Conservation (phyloP, 2,797 vertebrate genomes). For the Schizothorax lantsangensis region DNA sequence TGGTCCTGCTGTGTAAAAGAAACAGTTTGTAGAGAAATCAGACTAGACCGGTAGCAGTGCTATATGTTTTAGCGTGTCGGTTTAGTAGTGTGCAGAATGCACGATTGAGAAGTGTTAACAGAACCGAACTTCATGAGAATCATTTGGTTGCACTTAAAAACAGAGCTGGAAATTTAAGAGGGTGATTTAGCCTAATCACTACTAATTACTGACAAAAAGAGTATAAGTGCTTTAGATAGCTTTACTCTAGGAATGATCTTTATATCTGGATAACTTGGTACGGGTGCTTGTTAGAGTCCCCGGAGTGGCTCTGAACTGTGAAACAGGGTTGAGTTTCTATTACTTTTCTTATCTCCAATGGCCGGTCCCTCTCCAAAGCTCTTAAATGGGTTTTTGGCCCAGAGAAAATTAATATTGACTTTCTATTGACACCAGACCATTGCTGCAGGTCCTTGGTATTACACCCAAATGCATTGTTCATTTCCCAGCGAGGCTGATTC, state of each 20-base stretch:
- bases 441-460: conserved; percentile 23
- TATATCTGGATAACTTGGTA: conserved; percentile 11
- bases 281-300: background rate
- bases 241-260: conserved; percentile 14
- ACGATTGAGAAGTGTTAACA: background rate
- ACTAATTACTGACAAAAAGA: background rate
- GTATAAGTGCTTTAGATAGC: background rate
- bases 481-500: conserved; percentile 25
- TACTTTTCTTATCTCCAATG: conserved; percentile 36
- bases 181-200: background rate
- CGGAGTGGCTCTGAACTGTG: conserved; percentile 19
- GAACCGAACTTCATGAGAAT: background rate
- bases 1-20: background rate
- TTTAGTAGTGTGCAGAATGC: background rate
- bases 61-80: background rate
- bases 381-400: conserved; percentile 35
- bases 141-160: background rate
- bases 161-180: background rate
- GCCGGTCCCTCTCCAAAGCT: conserved; percentile 18
- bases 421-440: conserved; percentile 41
- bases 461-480: conserved; percentile 40
- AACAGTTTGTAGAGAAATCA: background rate
- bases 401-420: conserved; percentile 55
- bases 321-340: conserved; percentile 45
- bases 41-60: background rate